Conservation (phyloP, 2,797 vertebrate species). For the Epinephelus coioides region DNA sequence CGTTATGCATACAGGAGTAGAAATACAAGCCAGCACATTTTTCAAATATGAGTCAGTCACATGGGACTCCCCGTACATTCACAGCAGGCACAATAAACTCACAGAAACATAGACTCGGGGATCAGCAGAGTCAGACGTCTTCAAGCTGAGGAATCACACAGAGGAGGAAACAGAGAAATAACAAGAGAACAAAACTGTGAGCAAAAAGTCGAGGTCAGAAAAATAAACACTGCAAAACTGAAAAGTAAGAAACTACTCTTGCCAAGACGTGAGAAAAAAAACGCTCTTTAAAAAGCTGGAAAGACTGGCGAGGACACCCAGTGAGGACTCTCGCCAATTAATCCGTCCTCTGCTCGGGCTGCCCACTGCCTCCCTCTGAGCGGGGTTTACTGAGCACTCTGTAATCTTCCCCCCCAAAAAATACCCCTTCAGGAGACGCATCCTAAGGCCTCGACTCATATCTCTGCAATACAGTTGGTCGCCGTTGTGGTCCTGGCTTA, state of each 20-base stretch:
- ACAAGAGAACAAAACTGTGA: conserved; percentile 1
- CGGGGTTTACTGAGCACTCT: conserved; percentile 51
- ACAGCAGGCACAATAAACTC: neutral
- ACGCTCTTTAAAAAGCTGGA: conserved; percentile 35
- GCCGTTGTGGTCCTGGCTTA: conserved; percentile 17
- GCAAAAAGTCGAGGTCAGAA: conserved; percentile 25
- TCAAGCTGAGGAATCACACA: conserved; percentile 22
- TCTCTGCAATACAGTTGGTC: conserved; percentile 57
- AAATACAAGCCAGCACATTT: conserved; percentile 34
- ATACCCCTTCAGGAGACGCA: conserved; percentile 57
- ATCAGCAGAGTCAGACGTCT: conserved; percentile 14
- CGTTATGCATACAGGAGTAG: conserved; percentile 18
- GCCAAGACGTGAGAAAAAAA: conserved; percentile 31
- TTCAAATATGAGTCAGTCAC: conserved; percentile 15
- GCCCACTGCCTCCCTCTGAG: conserved; percentile 49
- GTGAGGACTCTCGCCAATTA: conserved; percentile 50
- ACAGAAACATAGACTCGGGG: neutral
- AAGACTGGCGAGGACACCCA: conserved; percentile 44
- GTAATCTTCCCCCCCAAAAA: conserved; percentile 46
- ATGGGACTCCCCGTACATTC: neutral
- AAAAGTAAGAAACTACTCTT: conserved; percentile 30
- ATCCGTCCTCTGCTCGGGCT: conserved; percentile 44
- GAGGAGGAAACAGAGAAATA: neutral
- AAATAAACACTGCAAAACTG: conserved; percentile 31
- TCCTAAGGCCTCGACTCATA: conserved; percentile 53